Base-by-base conservation (phyloP, 1,140 invertebrate species). In the Dinothrombium tinctorium region DNA sequence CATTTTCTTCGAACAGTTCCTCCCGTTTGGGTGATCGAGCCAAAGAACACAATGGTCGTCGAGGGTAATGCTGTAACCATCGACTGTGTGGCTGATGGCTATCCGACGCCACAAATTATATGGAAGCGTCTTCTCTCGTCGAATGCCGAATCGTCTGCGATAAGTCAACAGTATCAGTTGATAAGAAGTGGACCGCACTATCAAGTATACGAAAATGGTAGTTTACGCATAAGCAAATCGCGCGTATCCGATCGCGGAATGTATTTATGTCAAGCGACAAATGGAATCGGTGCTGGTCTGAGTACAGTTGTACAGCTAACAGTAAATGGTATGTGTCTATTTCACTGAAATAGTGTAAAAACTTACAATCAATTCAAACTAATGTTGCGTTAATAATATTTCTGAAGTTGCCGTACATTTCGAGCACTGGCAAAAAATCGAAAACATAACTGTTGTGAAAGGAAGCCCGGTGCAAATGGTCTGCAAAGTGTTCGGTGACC, bases 1-100 rank as follows among this genome's bases (percentile, higher is more conserved):
- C n/a, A n/a, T n/a, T n/a, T n/a, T 28, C 29, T 40, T 39, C 23
- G 26, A 43, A 32, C 48, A 67, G 66, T 68, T 29, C 66, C 67
- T 21, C 67, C 67, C 14, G 53, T 57, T n/a, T 70, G 67, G 66
- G 50, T 62, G 6, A 52, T 60, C 8, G 64, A 67, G 42, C 68
- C 68, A 0, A 48, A 56, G 29, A 63, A 69, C 46, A 54, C 58
- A 5, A 62, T 68, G 1, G 47, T 49, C 2, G 55, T 64, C 12
- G 56, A 62, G 4, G 53, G 58, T 17, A 48, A 57, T 22, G 49
- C 46, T 24, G 59, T 63, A 1, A 47, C 54, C 1, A 50, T 68
- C 19, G 54, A 62, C 47, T 68, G 65, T 45, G 52, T 58, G 47
- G n/a, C n/a, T n/a, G 45, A 50, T 32, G 65, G 65, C 7, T 59